Evolutionary conservation across 2,888 invertebrate species (phyloP).

Genomic region (Heliconius sara): DNA sequence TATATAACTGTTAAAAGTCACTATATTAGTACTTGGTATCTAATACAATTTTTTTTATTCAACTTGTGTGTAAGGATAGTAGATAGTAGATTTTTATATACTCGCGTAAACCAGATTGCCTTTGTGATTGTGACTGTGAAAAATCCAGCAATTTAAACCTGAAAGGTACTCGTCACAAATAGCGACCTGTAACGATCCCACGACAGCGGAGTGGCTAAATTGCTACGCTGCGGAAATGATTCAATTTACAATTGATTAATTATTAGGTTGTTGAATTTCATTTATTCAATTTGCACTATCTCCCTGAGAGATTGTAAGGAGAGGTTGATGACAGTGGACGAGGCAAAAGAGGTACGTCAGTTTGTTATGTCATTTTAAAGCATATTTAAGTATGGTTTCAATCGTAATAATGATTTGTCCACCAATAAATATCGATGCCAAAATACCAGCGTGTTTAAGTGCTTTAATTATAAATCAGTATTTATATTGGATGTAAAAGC

Average conservation of each 20-base stretch:
- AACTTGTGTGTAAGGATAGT: neutral
- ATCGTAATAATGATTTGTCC: neutral
- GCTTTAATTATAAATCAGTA: slow-evolving; percentile 22
- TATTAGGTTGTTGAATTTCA: too few species aligned
- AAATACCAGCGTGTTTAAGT: neutral
- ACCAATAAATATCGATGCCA: neutral
- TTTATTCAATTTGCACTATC: too few species aligned
- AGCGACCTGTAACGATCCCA: slow-evolving; percentile 36
- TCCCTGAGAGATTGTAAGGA: too few species aligned
- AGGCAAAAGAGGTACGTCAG: too few species aligned
- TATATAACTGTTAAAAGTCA: too few species aligned
- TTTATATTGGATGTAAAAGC: slow-evolving; percentile 22
- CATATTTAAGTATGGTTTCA: neutral
- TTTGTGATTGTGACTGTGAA: slow-evolving; percentile 19
- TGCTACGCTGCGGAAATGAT: too few species aligned
- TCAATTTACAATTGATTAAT: too few species aligned
- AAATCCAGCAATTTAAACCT: slow-evolving; percentile 26
- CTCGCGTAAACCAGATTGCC: neutral
- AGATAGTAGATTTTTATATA: neutral
- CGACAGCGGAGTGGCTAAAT: too few species aligned
- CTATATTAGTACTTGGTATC: too few species aligned
- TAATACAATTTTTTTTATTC: too few species aligned
- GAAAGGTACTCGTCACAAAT: slow-evolving; percentile 35
- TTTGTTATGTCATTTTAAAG: neutral
- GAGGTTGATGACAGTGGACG: too few species aligned